Evolutionary conservation across 1,140 invertebrate genomes (phyloP), one percentile per base, ranked within the genome.

Genomic region (Drosophila pruinosa): DNA sequence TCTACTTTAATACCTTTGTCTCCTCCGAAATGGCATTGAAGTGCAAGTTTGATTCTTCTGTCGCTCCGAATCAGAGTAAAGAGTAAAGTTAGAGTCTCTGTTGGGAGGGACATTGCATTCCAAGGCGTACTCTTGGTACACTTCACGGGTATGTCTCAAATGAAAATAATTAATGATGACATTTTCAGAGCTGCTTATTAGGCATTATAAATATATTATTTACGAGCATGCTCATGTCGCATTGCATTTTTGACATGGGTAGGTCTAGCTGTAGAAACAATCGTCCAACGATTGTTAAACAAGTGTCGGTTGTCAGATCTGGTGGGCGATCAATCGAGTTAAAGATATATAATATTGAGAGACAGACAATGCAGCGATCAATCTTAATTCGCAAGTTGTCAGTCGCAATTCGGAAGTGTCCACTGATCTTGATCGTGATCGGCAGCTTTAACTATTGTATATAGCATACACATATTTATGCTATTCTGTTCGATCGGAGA

Each of bases 101-200:
- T 19, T 50, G 15, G 36, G 12, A 50, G 43, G 58, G 31, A 62
- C 28, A 8, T 57, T 31, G 26, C 43, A 59, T 68, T 15, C 56
- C 54, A 68, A 59, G 47, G 36, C 56, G 45, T 50, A 50, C 52
- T 56, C 54, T 57, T 26, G 47, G 47, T 36, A 53, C 61, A 72
- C 56, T 53, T 65, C 57, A 21, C 52, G 43, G 63, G 77, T 63
- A 43, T 70, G 64, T 56, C 22, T 26, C 61, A 26, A 36, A 50
- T 62, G 69, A 57, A 69, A 62, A 72, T 86, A 85, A 85, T 86
- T 80, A 86, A 80, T 86, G 81, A 77, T 81, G 77, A 22, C 22
- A 80, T 64, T 54, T 67, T 56, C 4, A 34, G 41, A 65, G 59
- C 68, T 41, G 75, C 59, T 75, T 69, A 78, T 72, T 72, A 19